A percentile compares a stretch with the other conserved stretches of the same genome.
Conservation (phyloP, 2,113 vertebrate species). For the Galbula dea region DNA sequence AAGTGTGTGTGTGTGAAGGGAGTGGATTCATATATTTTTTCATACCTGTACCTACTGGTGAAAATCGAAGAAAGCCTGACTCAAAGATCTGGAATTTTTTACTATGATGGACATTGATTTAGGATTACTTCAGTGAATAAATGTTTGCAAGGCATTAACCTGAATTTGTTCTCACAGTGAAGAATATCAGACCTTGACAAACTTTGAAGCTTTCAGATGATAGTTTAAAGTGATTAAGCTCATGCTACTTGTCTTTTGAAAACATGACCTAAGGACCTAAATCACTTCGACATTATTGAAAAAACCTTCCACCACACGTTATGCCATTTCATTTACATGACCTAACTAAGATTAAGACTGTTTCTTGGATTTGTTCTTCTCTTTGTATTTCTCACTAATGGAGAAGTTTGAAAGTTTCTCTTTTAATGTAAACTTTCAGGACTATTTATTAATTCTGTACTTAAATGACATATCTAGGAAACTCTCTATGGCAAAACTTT, state of each 20-base stretch:
- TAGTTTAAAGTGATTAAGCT: not conserved
- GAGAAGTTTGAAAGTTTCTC: not conserved
- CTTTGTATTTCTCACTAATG: not conserved
- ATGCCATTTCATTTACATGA: not conserved
- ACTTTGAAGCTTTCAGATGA: not conserved
- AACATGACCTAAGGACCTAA: not conserved
- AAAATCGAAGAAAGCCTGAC: not conserved
- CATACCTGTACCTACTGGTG: not conserved
- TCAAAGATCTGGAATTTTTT: not conserved
- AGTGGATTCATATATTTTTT: not conserved
- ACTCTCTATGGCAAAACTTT: not conserved
- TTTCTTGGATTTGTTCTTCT: not conserved
- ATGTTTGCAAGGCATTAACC: not conserved
- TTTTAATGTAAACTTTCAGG: not conserved
- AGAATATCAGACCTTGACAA: not conserved
- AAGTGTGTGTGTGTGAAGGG: not conserved
- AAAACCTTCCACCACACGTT: not conserved
- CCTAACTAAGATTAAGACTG: not conserved
- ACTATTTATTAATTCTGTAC: not conserved
- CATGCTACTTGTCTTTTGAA: not conserved
- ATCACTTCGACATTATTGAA: not conserved
- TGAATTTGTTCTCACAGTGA: not conserved
- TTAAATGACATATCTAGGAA: not conserved
- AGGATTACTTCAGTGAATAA: not conserved
- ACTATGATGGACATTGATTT: not conserved